phyloP scores from a whole-genome alignment of 2,797 vertebrate species.

The Micropoecilia bifurca region DNA sequence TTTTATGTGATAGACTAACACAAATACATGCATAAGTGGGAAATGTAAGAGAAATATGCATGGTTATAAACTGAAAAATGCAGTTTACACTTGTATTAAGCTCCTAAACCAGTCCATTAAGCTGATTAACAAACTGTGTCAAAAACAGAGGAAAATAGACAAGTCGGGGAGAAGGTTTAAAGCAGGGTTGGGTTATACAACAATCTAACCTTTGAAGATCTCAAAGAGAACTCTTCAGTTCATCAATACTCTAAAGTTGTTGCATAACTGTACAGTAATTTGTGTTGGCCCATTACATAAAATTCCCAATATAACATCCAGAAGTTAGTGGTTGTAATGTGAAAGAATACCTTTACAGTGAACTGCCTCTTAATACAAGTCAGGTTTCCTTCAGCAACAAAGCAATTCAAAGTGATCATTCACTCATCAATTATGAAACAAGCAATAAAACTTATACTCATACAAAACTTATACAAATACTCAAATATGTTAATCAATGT shows the following conservation, averaged over 20 bases:
- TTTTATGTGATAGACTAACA: background rate
- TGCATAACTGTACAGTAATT: background rate
- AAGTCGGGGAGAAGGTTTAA: background rate
- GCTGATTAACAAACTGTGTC: background rate
- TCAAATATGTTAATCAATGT: too few relatives aligned
- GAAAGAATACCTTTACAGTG: background rate
- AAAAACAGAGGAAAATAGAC: background rate
- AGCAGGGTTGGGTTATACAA: background rate
- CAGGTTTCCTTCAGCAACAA: too few relatives aligned
- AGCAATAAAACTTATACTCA: too few relatives aligned
- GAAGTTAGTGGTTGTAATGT: background rate
- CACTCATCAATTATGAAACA: too few relatives aligned
- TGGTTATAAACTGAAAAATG: background rate
- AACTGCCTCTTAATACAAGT: background rate
- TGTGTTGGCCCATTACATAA: background rate
- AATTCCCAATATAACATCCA: background rate
- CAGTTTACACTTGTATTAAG: background rate
- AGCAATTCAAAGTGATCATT: too few relatives aligned
- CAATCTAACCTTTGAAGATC: background rate
- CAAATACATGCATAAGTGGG: background rate
- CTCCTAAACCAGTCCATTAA: background rate
- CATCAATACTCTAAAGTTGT: background rate
- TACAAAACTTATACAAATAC: too few relatives aligned
- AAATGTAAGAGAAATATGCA: background rate
- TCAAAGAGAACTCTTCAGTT: background rate